Evolutionary conservation across 2,888 invertebrate species (phyloP).

Genomic region (Macrosoma leucophasiata): DNA sequence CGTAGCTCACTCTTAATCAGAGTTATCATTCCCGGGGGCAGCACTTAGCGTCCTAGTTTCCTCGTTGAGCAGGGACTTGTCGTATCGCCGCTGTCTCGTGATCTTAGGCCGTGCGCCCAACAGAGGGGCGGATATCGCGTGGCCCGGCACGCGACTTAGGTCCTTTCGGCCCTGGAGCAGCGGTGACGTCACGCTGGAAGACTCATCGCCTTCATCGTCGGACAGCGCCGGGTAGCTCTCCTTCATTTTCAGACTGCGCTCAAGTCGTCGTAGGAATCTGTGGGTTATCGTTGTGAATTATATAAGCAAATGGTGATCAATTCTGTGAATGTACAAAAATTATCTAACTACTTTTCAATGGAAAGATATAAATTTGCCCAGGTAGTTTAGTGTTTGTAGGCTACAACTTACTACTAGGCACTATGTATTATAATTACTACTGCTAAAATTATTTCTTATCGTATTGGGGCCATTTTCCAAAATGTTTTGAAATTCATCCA

Average conservation of each 20-base stretch:
- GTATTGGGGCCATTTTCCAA: too few species aligned
- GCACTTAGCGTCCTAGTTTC: constrained; percentile 61
- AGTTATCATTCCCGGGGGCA: constrained; percentile 59
- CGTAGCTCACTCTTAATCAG: too few species aligned
- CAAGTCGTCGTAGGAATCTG: constrained; percentile 82
- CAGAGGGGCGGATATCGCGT: constrained; percentile 64
- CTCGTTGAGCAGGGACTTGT: constrained; percentile 59
- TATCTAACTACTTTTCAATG: too few species aligned
- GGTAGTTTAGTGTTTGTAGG: too few species aligned
- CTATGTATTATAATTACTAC: too few species aligned
- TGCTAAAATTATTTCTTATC: too few species aligned
- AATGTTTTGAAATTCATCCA: too few species aligned
- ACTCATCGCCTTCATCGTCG: constrained; percentile 76
- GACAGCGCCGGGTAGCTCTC: constrained; percentile 77
- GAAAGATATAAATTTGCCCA: too few species aligned
- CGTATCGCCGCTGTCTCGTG: constrained; percentile 62
- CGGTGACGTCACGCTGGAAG: constrained; percentile 80
- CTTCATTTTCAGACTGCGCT: constrained; percentile 81
- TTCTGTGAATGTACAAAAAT: too few species aligned
- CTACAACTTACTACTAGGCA: too few species aligned
- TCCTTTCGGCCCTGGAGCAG: constrained; percentile 69
- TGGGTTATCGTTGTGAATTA: too few species aligned
- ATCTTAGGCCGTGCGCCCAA: constrained; percentile 66
- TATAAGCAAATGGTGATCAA: too few species aligned
- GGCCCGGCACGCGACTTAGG: constrained; percentile 44